Base-by-base conservation (phyloP, 2,797 vertebrate genomes). In the Poeciliopsis infans region DNA sequence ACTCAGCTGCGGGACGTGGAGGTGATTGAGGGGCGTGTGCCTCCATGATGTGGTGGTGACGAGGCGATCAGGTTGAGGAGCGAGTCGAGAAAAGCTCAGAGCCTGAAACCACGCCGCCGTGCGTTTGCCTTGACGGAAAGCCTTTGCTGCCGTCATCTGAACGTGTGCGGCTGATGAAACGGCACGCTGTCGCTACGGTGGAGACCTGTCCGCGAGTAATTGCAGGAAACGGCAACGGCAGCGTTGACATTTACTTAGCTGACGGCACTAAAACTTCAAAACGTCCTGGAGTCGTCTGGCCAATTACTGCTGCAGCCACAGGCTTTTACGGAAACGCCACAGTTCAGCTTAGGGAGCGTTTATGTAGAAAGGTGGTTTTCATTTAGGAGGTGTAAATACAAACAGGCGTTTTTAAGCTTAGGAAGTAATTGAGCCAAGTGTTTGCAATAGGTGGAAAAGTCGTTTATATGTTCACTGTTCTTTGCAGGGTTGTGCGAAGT, bases 61-160 rank as follows among this genome's bases (percentile, higher is more conserved):
- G 71, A 84, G 57, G 45, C 74, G 76, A 70, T 91, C 85, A 82
- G 53, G 59, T 33, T 46, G 57, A 57, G 36, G 85, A 70, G 36
- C 36, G 23, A 45, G 72, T 79, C 31, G 36, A 72, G 15, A 46
- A 15, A 47, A 80, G 59, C 2, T 2, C 39, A 28, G 41, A 61
- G 33, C 74, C 49, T 0, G 3, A 36, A 36, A 75, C 55, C 1
- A 59, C 39, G 70, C 69, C 33, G 55, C 11, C 68, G 71, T 23
- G 64, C 7, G 45, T 47, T 49, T n/a, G 15, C 23, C 51, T 59
- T 64, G 64, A 28, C 16, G 70, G 41, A 41, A 43, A 7, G 18
- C 10, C 25, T 33, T 39, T 31, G 31, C 28, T 2, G 41, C 28
- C 2, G 25, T 43, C 36, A 2, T 57, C 31, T 31, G 28, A 61